These are phyloP conservation scores for Amiota communis DNA, from an alignment of 2,888 invertebrate species.

Conservation along the genomic window DNA sequence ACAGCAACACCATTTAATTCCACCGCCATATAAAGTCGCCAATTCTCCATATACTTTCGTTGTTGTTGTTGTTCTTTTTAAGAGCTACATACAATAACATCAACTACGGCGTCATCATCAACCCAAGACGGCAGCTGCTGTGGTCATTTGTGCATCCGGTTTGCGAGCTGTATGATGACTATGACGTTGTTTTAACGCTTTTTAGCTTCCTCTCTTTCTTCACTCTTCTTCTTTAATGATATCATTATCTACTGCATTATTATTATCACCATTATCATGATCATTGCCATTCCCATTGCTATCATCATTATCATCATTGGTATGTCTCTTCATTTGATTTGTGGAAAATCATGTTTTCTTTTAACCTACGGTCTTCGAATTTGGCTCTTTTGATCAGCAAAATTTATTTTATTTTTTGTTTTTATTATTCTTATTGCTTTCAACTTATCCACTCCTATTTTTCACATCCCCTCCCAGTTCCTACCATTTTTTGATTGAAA, in stretches of 20 bases:
- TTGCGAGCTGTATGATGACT: neutral
- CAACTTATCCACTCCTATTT: neutral
- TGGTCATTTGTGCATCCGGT: constrained; percentile 33
- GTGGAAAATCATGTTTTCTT: neutral
- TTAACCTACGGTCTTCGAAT: constrained; percentile 45
- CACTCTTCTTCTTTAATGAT: neutral
- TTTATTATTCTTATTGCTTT: neutral
- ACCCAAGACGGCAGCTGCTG: constrained; percentile 1
- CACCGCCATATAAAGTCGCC: neutral
- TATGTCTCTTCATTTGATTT: constrained; percentile 22
- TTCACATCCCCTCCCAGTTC: too few species aligned
- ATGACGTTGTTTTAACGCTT: constrained; percentile 6
- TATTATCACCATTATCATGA: too few species aligned
- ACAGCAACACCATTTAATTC: neutral
- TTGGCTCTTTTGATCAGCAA: constrained; percentile 29
- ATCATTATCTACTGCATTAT: neutral
- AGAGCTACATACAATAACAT: neutral
- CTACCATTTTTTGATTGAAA: neutral
- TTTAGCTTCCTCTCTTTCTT: constrained; percentile 31
- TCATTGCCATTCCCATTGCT: too few species aligned
- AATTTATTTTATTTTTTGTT: constrained; percentile 44
- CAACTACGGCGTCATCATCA: neutral
- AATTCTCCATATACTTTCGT: neutral
- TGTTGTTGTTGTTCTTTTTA: neutral
- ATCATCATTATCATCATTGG: constrained; percentile 29